Percentiles rank a stretch among this genome's conserved stretches.
These are phyloP conservation scores for Paramormyrops kingsleyae DNA, from an alignment of 2,113 vertebrate genomes.

Conservation along the genomic window DNA sequence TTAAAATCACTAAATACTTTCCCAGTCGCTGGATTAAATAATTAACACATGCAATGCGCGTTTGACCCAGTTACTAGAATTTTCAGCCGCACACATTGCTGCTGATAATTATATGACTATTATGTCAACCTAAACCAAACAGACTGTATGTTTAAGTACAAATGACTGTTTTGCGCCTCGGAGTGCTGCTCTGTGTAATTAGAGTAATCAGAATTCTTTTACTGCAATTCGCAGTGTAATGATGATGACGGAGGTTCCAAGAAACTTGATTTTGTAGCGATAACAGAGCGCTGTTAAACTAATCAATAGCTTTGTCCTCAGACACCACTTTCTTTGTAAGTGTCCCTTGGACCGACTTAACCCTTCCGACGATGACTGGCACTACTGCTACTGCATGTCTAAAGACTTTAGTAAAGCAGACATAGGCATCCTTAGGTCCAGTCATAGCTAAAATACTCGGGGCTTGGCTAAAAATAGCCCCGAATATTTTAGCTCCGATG, in stretches of 20 bases:
- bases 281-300: constrained; percentile 27
- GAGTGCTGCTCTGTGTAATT: neutral
- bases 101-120: neutral
- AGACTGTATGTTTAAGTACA: neutral
- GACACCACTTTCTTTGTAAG: constrained; percentile 33
- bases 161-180: neutral
- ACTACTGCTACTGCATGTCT: neutral
- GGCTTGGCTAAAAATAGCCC: no score
- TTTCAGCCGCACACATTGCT: neutral
- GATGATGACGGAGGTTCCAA: constrained; percentile 31
- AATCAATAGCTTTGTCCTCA: constrained; percentile 45
- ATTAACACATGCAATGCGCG: neutral
- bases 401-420: neutral
- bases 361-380: constrained; percentile 19
- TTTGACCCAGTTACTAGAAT: neutral
- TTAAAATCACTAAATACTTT: neutral
- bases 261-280: constrained; percentile 21
- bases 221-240: constrained; percentile 4
- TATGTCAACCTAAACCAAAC: neutral
- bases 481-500: no score
- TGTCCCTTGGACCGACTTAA: constrained; percentile 38
- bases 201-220: neutral
- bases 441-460: no score
- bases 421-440: no score
- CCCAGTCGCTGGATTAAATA: neutral